A percentile compares a stretch with the other conserved stretches of the same genome.
Conservation (phyloP, 1,140 invertebrate genomes). For the Atopsyche davidsoni region DNA sequence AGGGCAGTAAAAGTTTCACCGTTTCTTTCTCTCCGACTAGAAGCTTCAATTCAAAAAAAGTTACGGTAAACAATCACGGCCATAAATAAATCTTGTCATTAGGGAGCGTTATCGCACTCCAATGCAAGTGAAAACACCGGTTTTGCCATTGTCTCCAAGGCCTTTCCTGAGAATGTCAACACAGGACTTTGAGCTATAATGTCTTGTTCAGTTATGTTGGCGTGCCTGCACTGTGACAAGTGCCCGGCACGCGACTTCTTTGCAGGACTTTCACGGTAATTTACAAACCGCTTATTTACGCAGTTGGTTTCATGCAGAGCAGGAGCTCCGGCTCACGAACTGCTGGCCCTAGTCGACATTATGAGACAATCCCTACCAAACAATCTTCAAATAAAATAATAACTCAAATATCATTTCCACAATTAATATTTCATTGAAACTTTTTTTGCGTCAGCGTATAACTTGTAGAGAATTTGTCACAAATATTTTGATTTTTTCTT, state of each 20-base stretch:
- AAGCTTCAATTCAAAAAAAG: not conserved
- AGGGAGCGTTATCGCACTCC: not conserved
- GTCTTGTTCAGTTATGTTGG: constrained; percentile 10
- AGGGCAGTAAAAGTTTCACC: constrained; percentile 12
- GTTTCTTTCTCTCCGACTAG: constrained; percentile 3
- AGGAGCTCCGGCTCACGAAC: too few relatives aligned
- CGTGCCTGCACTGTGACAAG: constrained; percentile 8
- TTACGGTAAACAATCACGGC: constrained; percentile 6
- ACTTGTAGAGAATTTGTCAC: too few relatives aligned
- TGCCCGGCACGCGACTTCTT: constrained; percentile 14
- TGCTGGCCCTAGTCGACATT: too few relatives aligned
- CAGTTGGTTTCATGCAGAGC: too few relatives aligned
- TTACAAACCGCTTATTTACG: too few relatives aligned
- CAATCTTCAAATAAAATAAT: too few relatives aligned
- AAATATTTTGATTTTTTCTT: too few relatives aligned
- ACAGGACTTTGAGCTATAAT: constrained; percentile 3
- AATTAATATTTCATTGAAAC: too few relatives aligned
- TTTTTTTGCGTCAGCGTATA: too few relatives aligned
- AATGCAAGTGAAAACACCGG: constrained; percentile 13
- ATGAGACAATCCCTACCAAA: too few relatives aligned
- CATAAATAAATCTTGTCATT: constrained; percentile 17
- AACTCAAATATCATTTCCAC: too few relatives aligned
- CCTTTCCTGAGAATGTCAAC: not conserved
- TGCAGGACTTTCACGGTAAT: too few relatives aligned
- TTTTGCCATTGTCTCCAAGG: constrained; percentile 4